phyloP scores from a whole-genome alignment of 2,797 vertebrate genomes.

The Pseudotriccus pelzelni region DNA sequence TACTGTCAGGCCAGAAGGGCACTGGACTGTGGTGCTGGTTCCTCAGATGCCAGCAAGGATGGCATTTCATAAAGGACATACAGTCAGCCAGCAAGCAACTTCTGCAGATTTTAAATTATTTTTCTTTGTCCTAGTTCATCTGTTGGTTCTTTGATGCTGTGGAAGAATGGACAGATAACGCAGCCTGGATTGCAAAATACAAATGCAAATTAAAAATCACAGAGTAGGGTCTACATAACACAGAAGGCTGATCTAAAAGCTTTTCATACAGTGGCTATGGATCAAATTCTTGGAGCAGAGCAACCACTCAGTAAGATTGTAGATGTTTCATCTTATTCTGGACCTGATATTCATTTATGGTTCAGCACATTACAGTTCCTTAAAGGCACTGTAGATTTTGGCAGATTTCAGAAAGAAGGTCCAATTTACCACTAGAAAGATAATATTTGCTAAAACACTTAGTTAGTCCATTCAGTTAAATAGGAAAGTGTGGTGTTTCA shows the following conservation, averaged over 20 bases:
- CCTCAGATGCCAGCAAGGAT: neutral
- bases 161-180: neutral
- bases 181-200: neutral
- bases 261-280: neutral
- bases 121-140: neutral
- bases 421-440: neutral
- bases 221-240: neutral
- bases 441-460: neutral
- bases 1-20: neutral
- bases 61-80: neutral
- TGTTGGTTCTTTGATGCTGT: neutral
- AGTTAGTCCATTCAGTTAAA: neutral
- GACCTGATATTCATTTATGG: neutral
- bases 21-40: neutral
- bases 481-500: neutral
- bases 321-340: neutral
- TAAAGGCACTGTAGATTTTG: neutral
- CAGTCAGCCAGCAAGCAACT: neutral
- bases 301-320: rapidly evolving
- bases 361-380: neutral
- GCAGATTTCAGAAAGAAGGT: neutral
- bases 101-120: neutral
- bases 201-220: neutral
- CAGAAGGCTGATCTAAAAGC: neutral
- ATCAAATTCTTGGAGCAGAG: neutral